A percentile compares a stretch with the other conserved stretches of the same genome.
Evolutionary conservation across 2,113 vertebrate genomes (phyloP).

Genomic region (Melanerpes formicivorus): DNA sequence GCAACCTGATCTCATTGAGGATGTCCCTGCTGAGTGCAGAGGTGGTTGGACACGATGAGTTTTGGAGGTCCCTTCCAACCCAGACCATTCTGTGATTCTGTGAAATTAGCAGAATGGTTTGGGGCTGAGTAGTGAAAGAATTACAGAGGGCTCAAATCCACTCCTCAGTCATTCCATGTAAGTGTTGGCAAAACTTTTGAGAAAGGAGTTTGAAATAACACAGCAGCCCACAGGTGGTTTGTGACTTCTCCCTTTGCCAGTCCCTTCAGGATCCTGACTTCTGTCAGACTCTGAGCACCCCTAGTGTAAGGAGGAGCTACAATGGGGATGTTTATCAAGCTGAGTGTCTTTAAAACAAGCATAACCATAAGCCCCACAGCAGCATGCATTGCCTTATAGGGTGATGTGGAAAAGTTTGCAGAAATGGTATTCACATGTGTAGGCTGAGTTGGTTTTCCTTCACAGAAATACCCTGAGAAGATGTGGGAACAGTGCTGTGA

Average conservation of each 20-base stretch:
- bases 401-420: neutral
- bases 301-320: neutral
- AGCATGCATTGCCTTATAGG: neutral
- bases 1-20: too few species aligned
- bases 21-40: too few species aligned
- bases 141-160: neutral
- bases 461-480: neutral
- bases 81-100: too few species aligned
- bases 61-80: too few species aligned
- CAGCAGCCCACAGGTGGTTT: neutral
- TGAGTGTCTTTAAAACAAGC: neutral
- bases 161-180: rapidly evolving
- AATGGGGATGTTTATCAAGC: neutral
- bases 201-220: neutral
- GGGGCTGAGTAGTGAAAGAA: neutral
- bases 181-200: neutral
- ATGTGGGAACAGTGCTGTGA: rapidly evolving
- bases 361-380: neutral
- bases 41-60: too few species aligned
- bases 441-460: neutral
- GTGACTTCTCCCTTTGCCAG: neutral
- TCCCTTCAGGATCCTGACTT: neutral
- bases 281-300: neutral
- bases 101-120: neutral
- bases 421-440: neutral